Percentiles rank a stretch among this genome's conserved stretches.
These are phyloP conservation scores for Sebastolobus alascanus DNA, from an alignment of 2,797 vertebrate species.

Conservation along the genomic window DNA sequence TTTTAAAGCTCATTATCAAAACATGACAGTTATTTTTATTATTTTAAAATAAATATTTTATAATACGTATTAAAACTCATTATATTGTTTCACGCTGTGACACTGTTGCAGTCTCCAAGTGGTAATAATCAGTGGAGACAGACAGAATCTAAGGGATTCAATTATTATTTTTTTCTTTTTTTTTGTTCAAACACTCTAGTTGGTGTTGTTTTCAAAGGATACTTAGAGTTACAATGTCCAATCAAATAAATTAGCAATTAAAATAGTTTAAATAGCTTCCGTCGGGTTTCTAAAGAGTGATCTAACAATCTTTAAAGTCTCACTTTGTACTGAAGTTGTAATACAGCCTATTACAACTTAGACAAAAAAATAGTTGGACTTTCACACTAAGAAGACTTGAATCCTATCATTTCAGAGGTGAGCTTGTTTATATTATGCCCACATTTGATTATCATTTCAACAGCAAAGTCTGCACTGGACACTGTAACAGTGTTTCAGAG, in stretches of 20 bases:
- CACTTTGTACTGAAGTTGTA: background rate
- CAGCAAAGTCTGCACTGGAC: background rate
- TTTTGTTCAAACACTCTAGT: background rate
- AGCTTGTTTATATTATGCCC: background rate
- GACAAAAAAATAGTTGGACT: background rate
- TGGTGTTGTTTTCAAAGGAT: background rate
- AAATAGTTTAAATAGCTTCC: background rate
- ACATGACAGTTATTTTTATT: background rate
- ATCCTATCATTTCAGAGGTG: background rate
- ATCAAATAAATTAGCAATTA: background rate
- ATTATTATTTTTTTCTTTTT: background rate
- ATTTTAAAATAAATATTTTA: background rate
- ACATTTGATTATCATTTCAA: constrained; percentile 18
- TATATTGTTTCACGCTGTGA: background rate
- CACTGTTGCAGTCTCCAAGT: background rate
- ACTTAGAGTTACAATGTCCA: background rate
- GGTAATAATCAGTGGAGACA: background rate
- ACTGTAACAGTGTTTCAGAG: background rate
- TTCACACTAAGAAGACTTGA: background rate
- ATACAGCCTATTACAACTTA: background rate
- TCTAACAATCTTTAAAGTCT: background rate
- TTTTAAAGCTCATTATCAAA: background rate
- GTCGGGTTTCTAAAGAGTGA: background rate
- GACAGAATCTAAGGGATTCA: background rate
- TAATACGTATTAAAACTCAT: background rate